Evolutionary conservation across 2,797 vertebrate species (phyloP).

Genomic region (Paratrypauchen microcephalus): DNA sequence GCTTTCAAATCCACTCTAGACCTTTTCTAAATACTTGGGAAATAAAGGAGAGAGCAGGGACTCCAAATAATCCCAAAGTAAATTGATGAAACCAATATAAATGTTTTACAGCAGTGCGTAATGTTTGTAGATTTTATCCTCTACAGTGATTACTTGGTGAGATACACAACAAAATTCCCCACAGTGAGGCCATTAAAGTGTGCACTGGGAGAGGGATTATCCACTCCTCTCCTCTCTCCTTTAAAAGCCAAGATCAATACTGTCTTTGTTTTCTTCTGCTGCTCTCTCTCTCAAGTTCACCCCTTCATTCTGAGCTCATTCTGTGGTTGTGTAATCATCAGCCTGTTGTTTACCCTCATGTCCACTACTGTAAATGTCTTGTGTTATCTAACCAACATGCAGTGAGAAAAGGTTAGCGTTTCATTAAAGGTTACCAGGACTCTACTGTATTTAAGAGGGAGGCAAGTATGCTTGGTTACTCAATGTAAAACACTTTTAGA

Average conservation of each 20-base stretch:
- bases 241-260: constrained; percentile 55
- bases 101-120: background rate
- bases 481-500: background rate
- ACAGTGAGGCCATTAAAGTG: constrained; percentile 36
- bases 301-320: background rate
- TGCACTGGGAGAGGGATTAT: constrained; percentile 44
- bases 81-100: constrained; percentile 1
- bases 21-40: background rate
- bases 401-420: background rate
- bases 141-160: constrained; percentile 21
- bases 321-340: background rate
- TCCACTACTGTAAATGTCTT: background rate
- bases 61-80: background rate
- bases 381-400: background rate
- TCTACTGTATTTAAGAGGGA: background rate
- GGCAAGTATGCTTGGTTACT: background rate
- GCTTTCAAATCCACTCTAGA: background rate
- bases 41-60: background rate
- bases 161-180: constrained; percentile 25
- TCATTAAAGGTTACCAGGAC: background rate
- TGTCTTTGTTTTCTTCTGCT: constrained; percentile 32
- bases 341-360: background rate
- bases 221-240: constrained; percentile 27
- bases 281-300: constrained; percentile 12
- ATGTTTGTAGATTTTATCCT: constrained; percentile 12